A percentile compares a stretch with the other conserved stretches of the same genome.
These are phyloP conservation scores for Rallus crepitans DNA, from an alignment of 2,797 vertebrate species.

Conservation along the genomic window DNA sequence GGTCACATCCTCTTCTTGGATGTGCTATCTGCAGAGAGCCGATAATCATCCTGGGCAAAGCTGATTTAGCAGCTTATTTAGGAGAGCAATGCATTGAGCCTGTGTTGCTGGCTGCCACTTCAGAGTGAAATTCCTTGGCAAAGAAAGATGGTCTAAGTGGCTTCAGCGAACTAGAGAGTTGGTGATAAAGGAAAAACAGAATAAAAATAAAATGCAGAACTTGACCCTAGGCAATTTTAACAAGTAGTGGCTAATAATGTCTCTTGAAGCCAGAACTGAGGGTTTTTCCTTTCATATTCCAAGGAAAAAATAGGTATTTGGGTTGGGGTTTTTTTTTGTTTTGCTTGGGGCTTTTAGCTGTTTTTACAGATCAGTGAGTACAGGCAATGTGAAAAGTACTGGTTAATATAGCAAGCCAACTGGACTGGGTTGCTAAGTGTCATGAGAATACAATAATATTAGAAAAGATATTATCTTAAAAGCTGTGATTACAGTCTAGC, in stretches of 20 bases:
- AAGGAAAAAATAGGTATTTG: background rate
- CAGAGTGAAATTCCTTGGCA: background rate
- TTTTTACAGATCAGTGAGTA: background rate
- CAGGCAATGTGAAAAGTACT: background rate
- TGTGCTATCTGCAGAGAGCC: background rate
- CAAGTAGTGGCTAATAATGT: background rate
- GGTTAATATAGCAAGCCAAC: background rate
- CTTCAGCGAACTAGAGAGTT: background rate
- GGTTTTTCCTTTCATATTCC: background rate
- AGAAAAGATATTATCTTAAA: background rate
- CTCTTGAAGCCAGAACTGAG: background rate
- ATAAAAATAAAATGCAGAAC: background rate
- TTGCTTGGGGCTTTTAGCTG: background rate
- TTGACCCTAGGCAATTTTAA: background rate
- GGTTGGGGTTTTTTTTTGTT: background rate
- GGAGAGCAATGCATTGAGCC: background rate
- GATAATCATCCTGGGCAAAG: background rate
- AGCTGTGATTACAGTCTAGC: background rate
- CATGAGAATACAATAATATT: background rate
- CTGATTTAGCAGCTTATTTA: background rate
- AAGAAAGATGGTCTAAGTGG: background rate
- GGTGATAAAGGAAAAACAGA: background rate
- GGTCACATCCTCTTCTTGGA: background rate
- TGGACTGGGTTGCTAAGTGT: background rate
- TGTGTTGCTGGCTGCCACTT: background rate